Evolutionary conservation across 2,113 vertebrate species (phyloP).

Genomic region (Otus sunia): DNA sequence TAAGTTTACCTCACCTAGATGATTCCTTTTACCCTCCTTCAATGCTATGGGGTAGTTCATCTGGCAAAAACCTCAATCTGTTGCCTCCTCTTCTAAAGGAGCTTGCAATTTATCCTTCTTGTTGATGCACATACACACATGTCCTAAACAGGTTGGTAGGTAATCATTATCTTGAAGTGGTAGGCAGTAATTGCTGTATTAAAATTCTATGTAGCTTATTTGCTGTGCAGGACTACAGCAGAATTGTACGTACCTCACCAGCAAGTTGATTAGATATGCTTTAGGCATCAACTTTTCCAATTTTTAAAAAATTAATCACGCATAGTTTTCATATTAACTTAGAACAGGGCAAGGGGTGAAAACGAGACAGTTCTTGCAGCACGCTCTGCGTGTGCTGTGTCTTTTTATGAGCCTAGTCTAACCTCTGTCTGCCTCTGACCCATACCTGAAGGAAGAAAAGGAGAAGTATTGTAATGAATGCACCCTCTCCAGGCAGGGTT

Average conservation of each 20-base stretch:
- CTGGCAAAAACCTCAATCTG: not conserved
- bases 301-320: conserved; percentile 16
- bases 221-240: not conserved
- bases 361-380: not conserved
- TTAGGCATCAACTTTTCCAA: conserved; percentile 22
- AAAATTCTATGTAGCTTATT: conserved; percentile 37
- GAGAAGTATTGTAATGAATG: not conserved
- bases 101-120: not conserved
- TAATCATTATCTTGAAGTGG: conserved; percentile 30
- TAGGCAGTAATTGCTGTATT: conserved; percentile 46
- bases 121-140: not conserved
- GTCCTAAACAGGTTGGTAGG: not conserved
- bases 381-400: not conserved
- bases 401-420: not conserved
- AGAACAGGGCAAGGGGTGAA: not conserved
- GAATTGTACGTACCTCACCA: not conserved
- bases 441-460: not conserved
- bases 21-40: not conserved
- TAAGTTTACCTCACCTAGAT: not conserved
- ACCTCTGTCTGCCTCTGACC: not conserved
- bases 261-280: conserved; percentile 26
- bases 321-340: conserved; percentile 1
- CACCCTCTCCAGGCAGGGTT: not conserved
- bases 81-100: not conserved
- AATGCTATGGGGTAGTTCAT: not conserved